These are phyloP conservation scores for Parnassius apollo DNA, from an alignment of 2,888 invertebrate species.

Conservation along the genomic window DNA sequence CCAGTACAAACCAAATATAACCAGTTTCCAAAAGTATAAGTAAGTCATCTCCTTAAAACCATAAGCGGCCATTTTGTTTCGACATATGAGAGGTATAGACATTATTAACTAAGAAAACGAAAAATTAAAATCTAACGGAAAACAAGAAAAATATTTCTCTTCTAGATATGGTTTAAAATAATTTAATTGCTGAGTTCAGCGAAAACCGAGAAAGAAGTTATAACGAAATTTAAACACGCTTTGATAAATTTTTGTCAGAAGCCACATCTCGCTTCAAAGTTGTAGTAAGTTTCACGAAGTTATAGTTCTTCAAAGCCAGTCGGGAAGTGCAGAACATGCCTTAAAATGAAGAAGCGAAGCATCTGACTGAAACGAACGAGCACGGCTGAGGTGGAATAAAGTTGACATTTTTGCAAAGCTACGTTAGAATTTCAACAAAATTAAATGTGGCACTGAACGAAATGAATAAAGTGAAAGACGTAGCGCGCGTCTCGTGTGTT, in stretches of 20 bases:
- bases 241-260: conserved; percentile 75
- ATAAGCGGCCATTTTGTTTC: too few relatives aligned
- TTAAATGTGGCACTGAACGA: conserved; percentile 80
- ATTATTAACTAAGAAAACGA: too few relatives aligned
- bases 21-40: too few relatives aligned
- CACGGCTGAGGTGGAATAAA: conserved; percentile 77
- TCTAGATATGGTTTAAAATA: neutral
- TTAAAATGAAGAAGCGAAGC: conserved; percentile 77
- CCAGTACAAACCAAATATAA: too few relatives aligned
- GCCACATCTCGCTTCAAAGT: conserved; percentile 73
- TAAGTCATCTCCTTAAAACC: too few relatives aligned
- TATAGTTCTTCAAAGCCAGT: conserved; percentile 79
- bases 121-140: too few relatives aligned
- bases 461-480: conserved; percentile 73
- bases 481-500: conserved; percentile 23
- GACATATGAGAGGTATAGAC: too few relatives aligned
- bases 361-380: conserved; percentile 72
- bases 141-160: too few relatives aligned
- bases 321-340: conserved; percentile 73
- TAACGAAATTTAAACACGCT: conserved; percentile 79
- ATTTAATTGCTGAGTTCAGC: conserved; percentile 7
- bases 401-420: conserved; percentile 82
- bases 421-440: conserved; percentile 79
- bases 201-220: conserved; percentile 59
- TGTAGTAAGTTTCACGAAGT: conserved; percentile 77